Evolutionary conservation across 1,140 invertebrate genomes (phyloP), one percentile per base, ranked within the genome.

Genomic region (Olivierus martensii): DNA sequence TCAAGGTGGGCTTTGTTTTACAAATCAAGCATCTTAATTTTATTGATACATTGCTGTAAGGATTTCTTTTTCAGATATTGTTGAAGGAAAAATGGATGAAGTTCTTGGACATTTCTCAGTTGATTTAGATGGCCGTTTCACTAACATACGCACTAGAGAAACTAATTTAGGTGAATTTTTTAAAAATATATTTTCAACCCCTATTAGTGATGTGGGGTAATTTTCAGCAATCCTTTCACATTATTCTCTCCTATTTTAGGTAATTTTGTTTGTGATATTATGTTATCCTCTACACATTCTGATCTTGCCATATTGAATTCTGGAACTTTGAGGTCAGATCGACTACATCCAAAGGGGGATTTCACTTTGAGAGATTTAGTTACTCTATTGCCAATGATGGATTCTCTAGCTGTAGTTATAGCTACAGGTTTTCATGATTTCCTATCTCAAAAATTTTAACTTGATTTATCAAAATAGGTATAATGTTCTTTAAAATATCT

Each of bases 211-310:
- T 45, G 15, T 11, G 15, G 15, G 1, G 18, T 28, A 19, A 45
- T 39, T 37, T 49, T n/a, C 17, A 34, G 44, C 18, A 52, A 45
- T 22, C 14, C 37, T 52, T 14, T 14, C 2, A 15, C 22, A 18
- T 42, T 35, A 41, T 5, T 22, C 19, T 49, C 35, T 18, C 19
- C 55, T 35, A 39, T 61, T 62, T 3, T 50, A 71, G 87, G 88
- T 47, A 90, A 91, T 70, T 91, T 89, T 78, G 78, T 89, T 39
- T 84, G 83, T 65, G 87, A 93, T 67, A 82, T 92, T 35, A 79
- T 91, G 52, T 63, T 91, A 50, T 81, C 84, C 0, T 79, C 85
- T 10, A 86, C 83, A 3, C 81, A 83, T 14, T 83, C 84, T 21
- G 87, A 92, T 66, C 70, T 87, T 12, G 84, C 87, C 11, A 65